Evolutionary conservation across 2,113 vertebrate species (phyloP).

Genomic region (Panthera tigris): DNA sequence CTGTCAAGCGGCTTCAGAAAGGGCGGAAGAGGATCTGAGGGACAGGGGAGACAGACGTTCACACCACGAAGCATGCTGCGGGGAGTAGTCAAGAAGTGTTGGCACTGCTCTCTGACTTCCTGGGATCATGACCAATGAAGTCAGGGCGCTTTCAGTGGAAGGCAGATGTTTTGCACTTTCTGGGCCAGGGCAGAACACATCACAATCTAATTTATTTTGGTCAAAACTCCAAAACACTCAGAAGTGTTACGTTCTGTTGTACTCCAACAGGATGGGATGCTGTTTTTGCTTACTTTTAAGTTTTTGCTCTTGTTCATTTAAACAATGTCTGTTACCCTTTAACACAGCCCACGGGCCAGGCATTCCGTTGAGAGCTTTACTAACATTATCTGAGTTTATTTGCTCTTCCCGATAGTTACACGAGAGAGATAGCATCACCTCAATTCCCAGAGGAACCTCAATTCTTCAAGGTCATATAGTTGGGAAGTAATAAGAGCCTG

Average conservation of each 20-base stretch:
- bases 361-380: neutral
- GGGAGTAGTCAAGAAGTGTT: neutral
- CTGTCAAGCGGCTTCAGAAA: neutral
- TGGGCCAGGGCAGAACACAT: neutral
- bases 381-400: neutral
- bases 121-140: neutral
- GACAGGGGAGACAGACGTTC: neutral
- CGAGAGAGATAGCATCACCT: neutral
- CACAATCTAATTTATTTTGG: neutral
- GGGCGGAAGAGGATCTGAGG: neutral
- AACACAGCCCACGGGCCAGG: neutral
- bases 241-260: neutral
- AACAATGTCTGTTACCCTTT: neutral
- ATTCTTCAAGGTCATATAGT: neutral
- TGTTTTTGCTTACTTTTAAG: neutral
- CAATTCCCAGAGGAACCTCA: neutral
- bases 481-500: neutral
- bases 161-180: neutral
- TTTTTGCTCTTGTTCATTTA: neutral
- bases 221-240: neutral
- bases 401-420: neutral
- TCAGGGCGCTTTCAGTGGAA: neutral
- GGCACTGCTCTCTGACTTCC: neutral
- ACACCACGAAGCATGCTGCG: neutral
- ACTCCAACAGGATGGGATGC: neutral